Evolutionary conservation across 2,797 vertebrate genomes (phyloP).

Genomic region (Karalla daura): DNA sequence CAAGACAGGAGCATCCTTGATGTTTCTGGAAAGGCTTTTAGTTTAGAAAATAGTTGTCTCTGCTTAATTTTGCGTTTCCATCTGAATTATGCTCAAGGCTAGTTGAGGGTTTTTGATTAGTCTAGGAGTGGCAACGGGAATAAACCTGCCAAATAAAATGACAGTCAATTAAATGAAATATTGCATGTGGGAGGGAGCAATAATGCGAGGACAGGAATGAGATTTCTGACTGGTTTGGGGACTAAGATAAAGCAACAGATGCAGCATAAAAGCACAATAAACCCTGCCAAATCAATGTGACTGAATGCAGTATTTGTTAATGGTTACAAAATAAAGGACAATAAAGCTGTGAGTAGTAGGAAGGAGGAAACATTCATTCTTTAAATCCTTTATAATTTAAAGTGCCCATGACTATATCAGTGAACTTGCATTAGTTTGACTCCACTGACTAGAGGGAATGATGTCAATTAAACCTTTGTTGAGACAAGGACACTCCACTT

Average conservation of each 20-base stretch:
- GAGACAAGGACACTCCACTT: conserved; percentile 28
- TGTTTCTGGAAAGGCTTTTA: conserved; percentile 10
- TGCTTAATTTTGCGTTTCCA: neutral
- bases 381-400: conserved; percentile 18
- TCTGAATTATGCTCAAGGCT: conserved; percentile 22
- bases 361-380: neutral
- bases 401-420: conserved; percentile 11
- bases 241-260: conserved; percentile 1
- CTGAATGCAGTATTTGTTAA: too few relatives aligned
- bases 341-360: neutral
- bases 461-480: conserved; percentile 10
- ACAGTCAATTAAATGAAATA: neutral
- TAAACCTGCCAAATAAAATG: conserved; percentile 12
- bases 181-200: neutral
- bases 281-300: too few relatives aligned
- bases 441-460: neutral
- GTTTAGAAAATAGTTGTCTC: neutral
- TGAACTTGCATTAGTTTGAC: neutral
- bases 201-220: neutral
- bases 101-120: neutral
- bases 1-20: neutral
- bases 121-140: conserved; percentile 4
- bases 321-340: neutral
- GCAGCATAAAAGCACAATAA: too few relatives aligned
- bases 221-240: neutral